Percentiles rank a stretch among this genome's conserved stretches.
Conservation (phyloP, 1,140 invertebrate genomes). For the Drosophila parvula region DNA sequence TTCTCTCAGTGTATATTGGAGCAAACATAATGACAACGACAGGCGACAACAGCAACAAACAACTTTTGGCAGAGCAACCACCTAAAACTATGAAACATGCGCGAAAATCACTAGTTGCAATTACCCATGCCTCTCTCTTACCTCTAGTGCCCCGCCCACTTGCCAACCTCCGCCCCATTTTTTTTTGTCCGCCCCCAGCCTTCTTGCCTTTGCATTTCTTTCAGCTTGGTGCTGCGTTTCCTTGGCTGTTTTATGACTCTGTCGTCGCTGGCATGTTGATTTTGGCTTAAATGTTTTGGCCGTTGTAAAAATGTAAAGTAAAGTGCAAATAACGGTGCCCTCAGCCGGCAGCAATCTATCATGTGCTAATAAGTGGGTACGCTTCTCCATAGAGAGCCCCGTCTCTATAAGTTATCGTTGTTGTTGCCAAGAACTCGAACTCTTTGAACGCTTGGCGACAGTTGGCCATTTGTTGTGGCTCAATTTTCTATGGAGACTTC, state of each 20-base stretch:
- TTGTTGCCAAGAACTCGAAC: not conserved
- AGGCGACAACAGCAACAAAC: slow-evolving; percentile 55
- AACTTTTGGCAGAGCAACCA: slow-evolving; percentile 50
- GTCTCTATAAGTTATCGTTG: slow-evolving; percentile 5
- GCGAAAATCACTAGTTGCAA: slow-evolving; percentile 77
- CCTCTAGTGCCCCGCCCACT: slow-evolving; percentile 15
- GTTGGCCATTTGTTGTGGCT: slow-evolving; percentile 18
- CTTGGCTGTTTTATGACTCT: slow-evolving; percentile 45
- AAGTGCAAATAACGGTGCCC: slow-evolving; percentile 78
- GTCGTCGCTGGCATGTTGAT: slow-evolving; percentile 66
- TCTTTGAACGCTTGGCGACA: slow-evolving; percentile 4
- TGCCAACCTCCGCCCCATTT: slow-evolving; percentile 16
- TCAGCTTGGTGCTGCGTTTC: slow-evolving; percentile 41
- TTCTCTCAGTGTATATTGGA: slow-evolving; percentile 33
- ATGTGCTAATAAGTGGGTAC: slow-evolving; percentile 72
- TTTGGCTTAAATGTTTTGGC: slow-evolving; percentile 80
- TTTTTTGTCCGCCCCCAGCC: not conserved
- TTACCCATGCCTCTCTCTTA: slow-evolving; percentile 17
- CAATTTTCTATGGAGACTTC: not conserved
- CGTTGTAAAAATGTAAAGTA: slow-evolving; percentile 77
- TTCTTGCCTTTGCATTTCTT: slow-evolving; percentile 20
- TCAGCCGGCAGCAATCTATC: slow-evolving; percentile 71
- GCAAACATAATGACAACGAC: slow-evolving; percentile 76
- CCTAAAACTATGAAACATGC: slow-evolving; percentile 79
- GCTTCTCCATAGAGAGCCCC: slow-evolving; percentile 21